Conservation (phyloP, 2,888 invertebrate species). For the Meloe dianella region DNA sequence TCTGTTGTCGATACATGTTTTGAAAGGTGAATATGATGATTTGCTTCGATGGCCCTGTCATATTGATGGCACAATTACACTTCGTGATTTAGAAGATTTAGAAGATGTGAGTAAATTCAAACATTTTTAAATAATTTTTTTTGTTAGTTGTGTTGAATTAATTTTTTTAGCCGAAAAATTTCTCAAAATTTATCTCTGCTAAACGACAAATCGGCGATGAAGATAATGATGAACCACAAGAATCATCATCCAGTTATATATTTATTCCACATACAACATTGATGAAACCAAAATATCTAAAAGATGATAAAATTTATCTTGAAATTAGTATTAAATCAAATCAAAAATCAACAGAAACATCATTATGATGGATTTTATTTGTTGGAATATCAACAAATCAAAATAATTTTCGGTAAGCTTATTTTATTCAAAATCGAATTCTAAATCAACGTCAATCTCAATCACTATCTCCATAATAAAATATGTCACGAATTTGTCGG, state of each 20-base stretch:
- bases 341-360: conserved; percentile 39
- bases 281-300: conserved; percentile 66
- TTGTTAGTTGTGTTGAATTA: conserved; percentile 17
- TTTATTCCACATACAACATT: conserved; percentile 71
- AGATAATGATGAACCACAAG: conserved; percentile 57
- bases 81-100: conserved; percentile 64
- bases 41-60: conserved; percentile 77
- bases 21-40: conserved; percentile 75
- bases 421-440: no score
- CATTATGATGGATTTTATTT: conserved; percentile 23
- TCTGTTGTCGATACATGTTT: conserved; percentile 71
- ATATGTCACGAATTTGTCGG: no score
- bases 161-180: conserved; percentile 66
- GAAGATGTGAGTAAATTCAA: conserved; percentile 46
- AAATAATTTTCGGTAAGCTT: neutral
- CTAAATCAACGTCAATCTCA: no score
- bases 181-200: conserved; percentile 68
- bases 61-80: conserved; percentile 68
- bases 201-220: conserved; percentile 61
- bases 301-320: conserved; percentile 67
- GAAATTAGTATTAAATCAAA: conserved; percentile 61
- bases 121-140: conserved; percentile 21
- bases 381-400: no score
- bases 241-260: conserved; percentile 64
- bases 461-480: no score